These are phyloP conservation scores for Hyperoplus immaculatus DNA, from an alignment of 2,797 vertebrate genomes.

Conservation along the genomic window DNA sequence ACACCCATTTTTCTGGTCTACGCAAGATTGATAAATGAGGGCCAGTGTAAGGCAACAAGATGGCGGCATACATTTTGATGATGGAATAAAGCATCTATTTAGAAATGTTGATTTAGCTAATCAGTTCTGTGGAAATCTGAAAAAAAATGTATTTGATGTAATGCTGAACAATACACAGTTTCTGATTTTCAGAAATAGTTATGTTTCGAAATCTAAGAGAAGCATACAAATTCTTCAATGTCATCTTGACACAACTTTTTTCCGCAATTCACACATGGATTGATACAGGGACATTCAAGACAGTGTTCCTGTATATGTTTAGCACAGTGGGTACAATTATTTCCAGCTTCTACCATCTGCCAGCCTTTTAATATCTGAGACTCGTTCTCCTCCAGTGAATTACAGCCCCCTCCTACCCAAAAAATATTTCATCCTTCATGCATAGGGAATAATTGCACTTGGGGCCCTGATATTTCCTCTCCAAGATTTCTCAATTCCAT, in stretches of 20 bases:
- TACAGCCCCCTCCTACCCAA: conserved; percentile 24
- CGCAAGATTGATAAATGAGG: too few species aligned
- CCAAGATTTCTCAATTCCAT: conserved; percentile 52
- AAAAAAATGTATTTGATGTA: conserved; percentile 22
- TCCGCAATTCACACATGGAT: conserved; percentile 34
- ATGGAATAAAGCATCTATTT: conserved; percentile 52
- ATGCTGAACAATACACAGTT: not conserved
- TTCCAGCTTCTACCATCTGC: conserved; percentile 63
- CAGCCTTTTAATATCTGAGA: conserved; percentile 62
- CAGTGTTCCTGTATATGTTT: conserved; percentile 55
- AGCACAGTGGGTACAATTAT: conserved; percentile 44
- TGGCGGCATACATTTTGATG: conserved; percentile 54
- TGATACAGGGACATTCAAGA: conserved; percentile 43
- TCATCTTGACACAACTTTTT: conserved; percentile 29
- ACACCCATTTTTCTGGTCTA: too few species aligned
- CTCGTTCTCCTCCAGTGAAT: conserved; percentile 62
- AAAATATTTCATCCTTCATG: conserved; percentile 61
- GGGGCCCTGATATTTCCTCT: conserved; percentile 60
- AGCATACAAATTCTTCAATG: conserved; percentile 1
- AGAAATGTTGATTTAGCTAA: conserved; percentile 6
- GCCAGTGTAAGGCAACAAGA: conserved; percentile 37
- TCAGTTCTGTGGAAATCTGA: conserved; percentile 4
- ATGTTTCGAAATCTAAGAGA: not conserved
- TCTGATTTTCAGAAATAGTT: not conserved
- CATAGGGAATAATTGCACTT: conserved; percentile 71